Evolutionary conservation across 1,140 invertebrate species (phyloP), one percentile per base, ranked within the genome.

Genomic region (Scaptomyza graminum): DNA sequence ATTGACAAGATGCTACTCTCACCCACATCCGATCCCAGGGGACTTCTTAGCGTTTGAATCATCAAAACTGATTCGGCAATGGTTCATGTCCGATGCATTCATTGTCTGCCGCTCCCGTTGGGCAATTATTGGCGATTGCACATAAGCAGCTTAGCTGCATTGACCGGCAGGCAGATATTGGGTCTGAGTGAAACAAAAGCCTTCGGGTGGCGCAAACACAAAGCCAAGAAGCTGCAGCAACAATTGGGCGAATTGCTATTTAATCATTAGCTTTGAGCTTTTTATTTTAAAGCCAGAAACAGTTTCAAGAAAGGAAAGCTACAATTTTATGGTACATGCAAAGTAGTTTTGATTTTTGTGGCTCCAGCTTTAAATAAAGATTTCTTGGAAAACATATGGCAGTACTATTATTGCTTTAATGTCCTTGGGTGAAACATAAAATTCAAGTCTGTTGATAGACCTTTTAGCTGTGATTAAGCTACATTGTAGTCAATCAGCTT

Each of bases 51-150:
- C 31, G 7, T 39, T 71, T 57, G 54, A 28, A 22, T 56, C 49
- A 47, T 39, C 16, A 28, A 16, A 28, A n/a, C 15, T 25, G 34
- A 50, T 55, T 55, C 7, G 34, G 7, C 41, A 34, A 15, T 18
- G 43, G 22, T 5, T 8, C 34, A 22, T 9, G 11, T 13, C 43
- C 46, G 43, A 15, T 18, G 54, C 54, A 50, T 37, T 28, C 34
- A 50, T 37, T 46, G 60, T 16, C 52, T 43, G 55, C 37, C 46
- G 9, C 50, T 25, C 2, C 18, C 18, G 34, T 13, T 46, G 44
- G 16, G 63, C 80, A 76, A 73, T 79, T 84, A 76, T 73, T 76
- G 76, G 73, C 84, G 72, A 66, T 73, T 55, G 61, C 28, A 68
- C 25, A 55, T 83, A 84, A 84, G 80, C 72, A 47, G 80, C 75